Percentiles rank a stretch among this genome's conserved stretches.
These are phyloP conservation scores for Clistopyga incitator DNA, from an alignment of 2,888 invertebrate genomes.

Conservation along the genomic window DNA sequence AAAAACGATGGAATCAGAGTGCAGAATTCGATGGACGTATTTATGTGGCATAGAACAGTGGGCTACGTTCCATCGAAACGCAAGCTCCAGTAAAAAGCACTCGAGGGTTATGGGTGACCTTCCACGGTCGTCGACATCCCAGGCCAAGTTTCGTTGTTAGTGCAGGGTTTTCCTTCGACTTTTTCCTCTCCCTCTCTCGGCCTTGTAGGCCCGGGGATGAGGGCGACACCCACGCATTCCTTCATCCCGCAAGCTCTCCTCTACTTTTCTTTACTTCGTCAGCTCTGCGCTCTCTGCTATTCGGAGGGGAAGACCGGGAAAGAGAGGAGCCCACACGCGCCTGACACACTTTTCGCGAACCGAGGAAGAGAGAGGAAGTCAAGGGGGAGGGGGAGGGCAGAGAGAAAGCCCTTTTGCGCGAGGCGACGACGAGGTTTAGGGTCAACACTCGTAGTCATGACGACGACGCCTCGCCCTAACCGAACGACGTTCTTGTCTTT, in stretches of 20 bases:
- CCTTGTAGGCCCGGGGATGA: constrained; percentile 5
- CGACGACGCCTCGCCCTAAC: constrained; percentile 73
- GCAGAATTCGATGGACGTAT: neutral
- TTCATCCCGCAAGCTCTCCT: constrained; percentile 37
- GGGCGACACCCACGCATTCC: constrained; percentile 61
- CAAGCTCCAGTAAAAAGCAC: constrained; percentile 13
- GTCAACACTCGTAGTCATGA: constrained; percentile 83
- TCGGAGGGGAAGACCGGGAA: constrained; percentile 54
- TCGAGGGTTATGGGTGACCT: constrained; percentile 50
- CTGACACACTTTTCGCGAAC: constrained; percentile 76
- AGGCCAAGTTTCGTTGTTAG: constrained; percentile 60
- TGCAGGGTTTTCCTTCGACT: constrained; percentile 50
- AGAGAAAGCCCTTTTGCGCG: constrained; percentile 62
- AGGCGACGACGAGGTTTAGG: constrained; percentile 70
- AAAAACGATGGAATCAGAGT: neutral
- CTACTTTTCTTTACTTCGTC: constrained; percentile 1
- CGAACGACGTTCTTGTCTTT: constrained; percentile 61
- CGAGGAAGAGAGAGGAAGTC: constrained; percentile 64
- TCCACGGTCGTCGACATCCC: constrained; percentile 42
- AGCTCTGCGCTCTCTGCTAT: constrained; percentile 1
- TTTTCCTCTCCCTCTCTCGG: constrained; percentile 3
- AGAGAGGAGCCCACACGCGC: constrained; percentile 70
- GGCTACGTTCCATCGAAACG: constrained; percentile 17
- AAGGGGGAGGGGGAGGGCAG: constrained; percentile 63
- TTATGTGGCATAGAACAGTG: neutral